phyloP scores from a whole-genome alignment of 1,140 invertebrate species.

The Drosophila tropicalis region DNA sequence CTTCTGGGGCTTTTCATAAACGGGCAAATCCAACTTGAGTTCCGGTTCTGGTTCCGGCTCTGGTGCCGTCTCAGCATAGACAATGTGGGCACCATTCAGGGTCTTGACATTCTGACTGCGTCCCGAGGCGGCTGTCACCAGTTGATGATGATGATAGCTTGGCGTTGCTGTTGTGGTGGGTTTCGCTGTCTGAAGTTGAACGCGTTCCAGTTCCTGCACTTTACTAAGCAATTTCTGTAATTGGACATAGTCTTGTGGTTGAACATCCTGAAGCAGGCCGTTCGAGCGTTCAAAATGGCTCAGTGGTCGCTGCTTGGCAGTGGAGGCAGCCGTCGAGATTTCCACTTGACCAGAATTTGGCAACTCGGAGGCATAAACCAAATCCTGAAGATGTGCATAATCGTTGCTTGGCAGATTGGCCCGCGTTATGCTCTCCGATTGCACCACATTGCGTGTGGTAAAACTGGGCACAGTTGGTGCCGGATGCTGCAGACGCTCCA shows the following conservation, averaged over 20 bases:
- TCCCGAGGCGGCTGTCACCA: slow-evolving; percentile 70
- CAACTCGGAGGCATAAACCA: slow-evolving; percentile 27
- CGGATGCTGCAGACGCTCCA: slow-evolving; percentile 72
- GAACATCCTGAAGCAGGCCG: slow-evolving; percentile 63
- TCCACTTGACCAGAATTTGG: slow-evolving; percentile 41
- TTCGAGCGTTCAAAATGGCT: slow-evolving; percentile 68
- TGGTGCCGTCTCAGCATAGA: slow-evolving; percentile 60
- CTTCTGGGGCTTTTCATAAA: slow-evolving; percentile 44
- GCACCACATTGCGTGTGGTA: slow-evolving; percentile 65
- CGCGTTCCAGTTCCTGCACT: slow-evolving; percentile 80
- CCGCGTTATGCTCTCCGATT: not conserved
- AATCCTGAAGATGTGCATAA: slow-evolving; percentile 67
- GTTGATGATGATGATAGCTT: slow-evolving; percentile 30
- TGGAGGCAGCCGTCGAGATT: slow-evolving; percentile 73
- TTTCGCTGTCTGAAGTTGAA: slow-evolving; percentile 52
- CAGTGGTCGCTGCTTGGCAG: slow-evolving; percentile 51
- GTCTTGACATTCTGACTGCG: slow-evolving; percentile 69
- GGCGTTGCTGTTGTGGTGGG: slow-evolving; percentile 14
- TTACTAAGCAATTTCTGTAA: slow-evolving; percentile 77
- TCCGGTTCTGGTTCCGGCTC: slow-evolving; percentile 39
- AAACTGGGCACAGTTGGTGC: slow-evolving; percentile 63
- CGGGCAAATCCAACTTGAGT: slow-evolving; percentile 62
- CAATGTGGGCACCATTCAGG: slow-evolving; percentile 62
- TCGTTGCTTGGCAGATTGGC: slow-evolving; percentile 64
- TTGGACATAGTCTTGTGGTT: slow-evolving; percentile 77